These are phyloP conservation scores for Hydractinia symbiolongicarpus DNA, from an alignment of 30 jellyfish, hydroid and myxozoan genomes.

Conservation along the genomic window DNA sequence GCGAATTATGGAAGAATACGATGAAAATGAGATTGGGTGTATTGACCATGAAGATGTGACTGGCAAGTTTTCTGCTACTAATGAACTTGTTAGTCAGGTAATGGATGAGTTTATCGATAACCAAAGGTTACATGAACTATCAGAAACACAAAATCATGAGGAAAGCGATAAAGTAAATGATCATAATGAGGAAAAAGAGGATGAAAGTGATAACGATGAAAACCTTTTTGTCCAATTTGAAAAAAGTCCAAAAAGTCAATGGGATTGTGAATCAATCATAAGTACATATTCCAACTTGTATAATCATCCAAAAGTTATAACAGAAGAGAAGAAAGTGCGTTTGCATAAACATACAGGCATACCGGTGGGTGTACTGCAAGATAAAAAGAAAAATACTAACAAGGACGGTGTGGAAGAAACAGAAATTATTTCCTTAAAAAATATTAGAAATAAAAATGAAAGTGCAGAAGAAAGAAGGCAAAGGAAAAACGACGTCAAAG, in stretches of 20 bases:
- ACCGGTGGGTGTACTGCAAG: conserved; percentile 71
- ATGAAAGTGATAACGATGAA: conserved; percentile 30
- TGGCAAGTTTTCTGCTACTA: conserved; percentile 25
- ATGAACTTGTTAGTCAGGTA: conserved; percentile 44
- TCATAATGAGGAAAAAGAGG: background rate
- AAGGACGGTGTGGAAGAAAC: conserved; percentile 21
- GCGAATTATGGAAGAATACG: conserved; percentile 80
- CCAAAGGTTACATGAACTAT: conserved; percentile 11
- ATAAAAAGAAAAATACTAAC: conserved; percentile 2
- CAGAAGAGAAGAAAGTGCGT: conserved; percentile 45
- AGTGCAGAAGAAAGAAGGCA: conserved; percentile 46
- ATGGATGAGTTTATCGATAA: conserved; percentile 51
- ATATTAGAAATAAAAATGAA: conserved; percentile 48
- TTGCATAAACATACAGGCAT: conserved; percentile 55
- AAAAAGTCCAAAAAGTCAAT: conserved; percentile 46
- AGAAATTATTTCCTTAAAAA: background rate
- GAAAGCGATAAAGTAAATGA: background rate
- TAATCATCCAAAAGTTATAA: conserved; percentile 73
- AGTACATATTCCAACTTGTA: conserved; percentile 84
- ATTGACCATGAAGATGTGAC: conserved; percentile 59
- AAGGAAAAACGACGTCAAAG: conserved; percentile 67
- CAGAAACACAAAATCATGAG: conserved; percentile 20
- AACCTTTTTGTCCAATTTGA: conserved; percentile 38
- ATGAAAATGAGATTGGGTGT: conserved; percentile 82
- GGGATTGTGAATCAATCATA: conserved; percentile 94